phyloP scores from a whole-genome alignment of 2,888 invertebrate genomes.

The Drosophila infuscata region DNA sequence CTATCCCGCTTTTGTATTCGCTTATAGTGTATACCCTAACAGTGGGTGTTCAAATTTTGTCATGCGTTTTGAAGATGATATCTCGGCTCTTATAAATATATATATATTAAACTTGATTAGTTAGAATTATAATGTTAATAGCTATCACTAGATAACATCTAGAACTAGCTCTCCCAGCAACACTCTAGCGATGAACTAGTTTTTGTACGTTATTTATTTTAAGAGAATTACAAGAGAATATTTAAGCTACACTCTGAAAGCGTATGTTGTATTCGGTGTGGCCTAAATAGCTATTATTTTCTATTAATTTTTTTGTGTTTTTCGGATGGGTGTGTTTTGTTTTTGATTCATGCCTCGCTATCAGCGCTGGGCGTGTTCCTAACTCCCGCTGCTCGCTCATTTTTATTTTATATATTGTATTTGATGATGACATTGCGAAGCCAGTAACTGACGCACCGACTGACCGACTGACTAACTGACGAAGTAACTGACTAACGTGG shows the following conservation, averaged over 20 bases:
- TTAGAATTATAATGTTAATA: background rate
- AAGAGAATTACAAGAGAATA: background rate
- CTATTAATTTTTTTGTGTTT: slow-evolving; percentile 9
- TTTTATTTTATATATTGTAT: slow-evolving; percentile 22
- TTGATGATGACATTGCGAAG: slow-evolving; percentile 74
- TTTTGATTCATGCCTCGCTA: slow-evolving; percentile 75
- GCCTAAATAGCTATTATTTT: background rate
- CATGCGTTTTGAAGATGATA: background rate
- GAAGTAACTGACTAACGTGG: background rate
- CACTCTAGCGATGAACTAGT: too few relatives aligned
- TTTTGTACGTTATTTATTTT: background rate
- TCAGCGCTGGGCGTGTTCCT: slow-evolving; percentile 72
- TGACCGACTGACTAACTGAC: background rate
- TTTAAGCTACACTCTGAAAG: background rate
- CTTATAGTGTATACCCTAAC: slow-evolving; percentile 1
- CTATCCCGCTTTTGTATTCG: slow-evolving; percentile 36
- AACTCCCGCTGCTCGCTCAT: slow-evolving; percentile 17
- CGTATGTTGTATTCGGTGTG: background rate
- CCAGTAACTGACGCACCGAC: slow-evolving; percentile 14
- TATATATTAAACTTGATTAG: background rate
- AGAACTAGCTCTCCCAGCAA: background rate
- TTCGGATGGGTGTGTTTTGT: slow-evolving; percentile 67
- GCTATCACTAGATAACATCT: background rate
- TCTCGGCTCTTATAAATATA: background rate
- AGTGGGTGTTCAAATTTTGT: too few relatives aligned